Base-by-base conservation (phyloP, 1,140 invertebrate genomes). In the Temnothorax longispinosus region DNA sequence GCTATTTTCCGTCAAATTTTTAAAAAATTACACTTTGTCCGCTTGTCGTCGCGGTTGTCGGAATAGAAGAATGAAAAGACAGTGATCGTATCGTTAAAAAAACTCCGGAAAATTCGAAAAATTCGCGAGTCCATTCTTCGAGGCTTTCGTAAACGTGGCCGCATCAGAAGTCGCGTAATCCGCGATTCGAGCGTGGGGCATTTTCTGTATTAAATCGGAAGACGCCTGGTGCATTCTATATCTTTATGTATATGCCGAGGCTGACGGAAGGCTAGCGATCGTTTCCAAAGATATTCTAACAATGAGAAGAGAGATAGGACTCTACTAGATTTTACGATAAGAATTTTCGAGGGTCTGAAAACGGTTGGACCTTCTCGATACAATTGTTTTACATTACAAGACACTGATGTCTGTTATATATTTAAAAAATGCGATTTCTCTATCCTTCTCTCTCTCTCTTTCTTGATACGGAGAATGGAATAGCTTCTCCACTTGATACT, bases 181-280 rank as follows among this genome's bases (percentile, higher is more conserved):
- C 32, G 13, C 47, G 35, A 84, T 54, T 84, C 60, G 3, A 58
- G 32, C 13, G 38, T 32, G 54, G 32, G 27, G 35, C 69, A 56
- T 75, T 84, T 54, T 27, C 18, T 58, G 18, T 93, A 94, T 94
- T 94, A 93, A 94, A 94, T 94, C 89, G 86, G 92, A 87, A 92
- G 90, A 89, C 93, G 91, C 89, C 86, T 88, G 91, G 91, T 93
- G 92, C 92, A 72, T 93, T 84, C 88, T 92, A 92, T 93, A 92
- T 86, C 69, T 86, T 88, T 69, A 86, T 89, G 89, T 90, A 87
- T 87, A 87, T 87, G 13, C 47, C 50, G 80, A 84, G 69, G 18
- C 54, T 41, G 58, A 44, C 41, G 32, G 41, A 75, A 38, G 32
- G 27, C 27, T 44, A 27, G 15, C 13, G 69, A 84, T 75, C n/a